Evolutionary conservation across 2,888 invertebrate genomes (phyloP).

Genomic region (Erebia aethiops): DNA sequence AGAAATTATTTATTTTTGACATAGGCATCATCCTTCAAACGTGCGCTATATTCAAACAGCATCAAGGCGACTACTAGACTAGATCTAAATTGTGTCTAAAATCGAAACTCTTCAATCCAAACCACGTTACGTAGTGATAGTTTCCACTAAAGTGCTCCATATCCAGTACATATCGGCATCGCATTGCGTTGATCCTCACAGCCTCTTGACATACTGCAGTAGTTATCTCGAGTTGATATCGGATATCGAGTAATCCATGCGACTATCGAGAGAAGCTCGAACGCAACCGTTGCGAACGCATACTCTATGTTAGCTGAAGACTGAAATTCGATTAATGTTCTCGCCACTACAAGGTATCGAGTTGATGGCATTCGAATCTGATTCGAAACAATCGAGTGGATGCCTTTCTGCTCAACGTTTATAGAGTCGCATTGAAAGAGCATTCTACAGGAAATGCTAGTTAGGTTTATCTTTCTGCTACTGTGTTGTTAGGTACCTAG

Average conservation of each 20-base stretch:
- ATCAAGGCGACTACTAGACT: neutral
- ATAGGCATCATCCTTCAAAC: too few species aligned
- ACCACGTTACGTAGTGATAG: slow-evolving; percentile 27
- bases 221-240: slow-evolving; percentile 66
- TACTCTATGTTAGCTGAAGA: slow-evolving; percentile 69
- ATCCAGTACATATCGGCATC: slow-evolving; percentile 27
- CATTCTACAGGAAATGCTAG: neutral
- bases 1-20: too few species aligned
- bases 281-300: slow-evolving; percentile 66
- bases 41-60: too few species aligned
- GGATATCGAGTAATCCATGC: slow-evolving; percentile 67
- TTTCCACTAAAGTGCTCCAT: slow-evolving; percentile 28
- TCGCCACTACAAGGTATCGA: slow-evolving; percentile 48
- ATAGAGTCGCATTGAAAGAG: neutral
- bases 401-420: slow-evolving; percentile 7
- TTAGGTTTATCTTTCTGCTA: neutral
- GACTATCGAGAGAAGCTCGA: slow-evolving; percentile 68
- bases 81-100: slow-evolving; percentile 10
- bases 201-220: slow-evolving; percentile 36
- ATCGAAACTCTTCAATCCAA: slow-evolving; percentile 18
- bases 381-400: slow-evolving; percentile 46
- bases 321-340: slow-evolving; percentile 78
- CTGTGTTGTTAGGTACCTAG: too few species aligned
- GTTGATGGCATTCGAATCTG: slow-evolving; percentile 64
- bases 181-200: slow-evolving; percentile 39